Percentiles rank a stretch among this genome's conserved stretches.
phyloP scores from a whole-genome alignment of 2,888 invertebrate genomes.

The Saturnia pavonia region DNA sequence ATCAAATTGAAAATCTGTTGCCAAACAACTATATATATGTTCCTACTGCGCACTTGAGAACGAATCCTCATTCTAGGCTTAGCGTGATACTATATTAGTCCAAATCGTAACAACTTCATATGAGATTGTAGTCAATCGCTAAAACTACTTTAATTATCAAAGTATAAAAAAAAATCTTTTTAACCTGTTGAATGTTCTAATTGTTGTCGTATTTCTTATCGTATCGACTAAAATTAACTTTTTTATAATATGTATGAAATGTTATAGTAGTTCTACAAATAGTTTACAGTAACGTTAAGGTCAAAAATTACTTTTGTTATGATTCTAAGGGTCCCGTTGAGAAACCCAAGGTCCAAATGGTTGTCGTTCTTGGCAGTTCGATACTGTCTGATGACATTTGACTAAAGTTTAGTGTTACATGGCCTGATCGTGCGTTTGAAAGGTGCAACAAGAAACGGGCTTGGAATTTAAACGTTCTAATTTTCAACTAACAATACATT shows the following conservation, averaged over 20 bases:
- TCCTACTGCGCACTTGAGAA: no score
- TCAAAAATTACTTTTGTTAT: not conserved
- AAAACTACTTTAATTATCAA: no score
- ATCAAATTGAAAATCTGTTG: no score
- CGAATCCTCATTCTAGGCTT: no score
- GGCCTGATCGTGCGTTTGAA: conserved; percentile 31
- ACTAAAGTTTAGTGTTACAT: conserved; percentile 36
- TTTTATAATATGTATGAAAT: not conserved
- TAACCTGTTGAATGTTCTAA: no score
- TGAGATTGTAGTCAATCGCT: no score
- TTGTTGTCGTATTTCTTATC: no score
- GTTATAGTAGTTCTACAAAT: not conserved
- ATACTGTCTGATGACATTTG: conserved; percentile 33
- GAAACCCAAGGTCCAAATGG: conserved; percentile 27
- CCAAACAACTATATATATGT: no score
- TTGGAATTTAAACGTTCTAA: conserved; percentile 4
- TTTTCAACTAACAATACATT: not conserved
- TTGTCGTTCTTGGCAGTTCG: conserved; percentile 24
- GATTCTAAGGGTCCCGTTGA: not conserved
- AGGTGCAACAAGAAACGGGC: conserved; percentile 25
- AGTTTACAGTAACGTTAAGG: not conserved
- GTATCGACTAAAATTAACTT: no score
- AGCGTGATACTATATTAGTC: no score
- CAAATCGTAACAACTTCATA: no score
- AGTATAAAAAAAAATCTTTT: no score